phyloP scores from a whole-genome alignment of 2,797 vertebrate species.

The Cossypha niveicapilla region DNA sequence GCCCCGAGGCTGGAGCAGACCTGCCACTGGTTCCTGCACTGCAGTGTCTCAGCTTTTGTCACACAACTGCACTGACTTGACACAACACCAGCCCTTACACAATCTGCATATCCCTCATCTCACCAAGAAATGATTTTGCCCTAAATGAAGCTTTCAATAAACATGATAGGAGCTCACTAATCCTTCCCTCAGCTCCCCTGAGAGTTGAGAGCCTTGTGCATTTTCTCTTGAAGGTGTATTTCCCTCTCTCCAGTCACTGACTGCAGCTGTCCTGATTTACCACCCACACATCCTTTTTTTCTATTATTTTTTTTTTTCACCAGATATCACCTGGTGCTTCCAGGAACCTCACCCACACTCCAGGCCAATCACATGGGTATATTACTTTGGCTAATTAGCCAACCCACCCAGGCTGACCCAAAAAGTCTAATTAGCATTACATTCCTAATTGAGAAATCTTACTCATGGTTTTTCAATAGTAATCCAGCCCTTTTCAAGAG shows the following conservation, averaged over 20 bases:
- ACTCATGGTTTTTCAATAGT: constrained; percentile 46
- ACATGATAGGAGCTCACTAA: background rate
- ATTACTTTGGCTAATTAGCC: constrained; percentile 54
- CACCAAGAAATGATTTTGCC: constrained; percentile 11
- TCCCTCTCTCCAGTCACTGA: constrained; percentile 2
- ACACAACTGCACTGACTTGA: background rate
- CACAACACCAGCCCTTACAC: background rate
- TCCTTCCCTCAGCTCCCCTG: background rate
- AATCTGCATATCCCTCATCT: constrained; percentile 21
- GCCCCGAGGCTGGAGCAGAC: background rate
- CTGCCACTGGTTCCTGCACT: background rate
- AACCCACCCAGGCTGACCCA: constrained; percentile 61
- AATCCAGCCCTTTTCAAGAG: background rate
- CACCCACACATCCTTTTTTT: constrained; percentile 39
- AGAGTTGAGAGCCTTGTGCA: background rate
- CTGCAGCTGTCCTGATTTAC: constrained; percentile 60
- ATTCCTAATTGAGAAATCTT: constrained; percentile 49
- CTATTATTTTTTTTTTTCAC: background rate
- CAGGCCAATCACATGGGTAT: constrained; percentile 52
- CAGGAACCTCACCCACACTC: constrained; percentile 63
- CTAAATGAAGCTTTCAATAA: constrained; percentile 23
- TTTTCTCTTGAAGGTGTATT: background rate
- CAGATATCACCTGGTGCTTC: constrained; percentile 58
- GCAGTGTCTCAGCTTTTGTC: background rate
- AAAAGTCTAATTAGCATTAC: constrained; percentile 38